These are phyloP conservation scores for Anthophora plumipes DNA, from an alignment of 2,888 invertebrate genomes.

Conservation along the genomic window DNA sequence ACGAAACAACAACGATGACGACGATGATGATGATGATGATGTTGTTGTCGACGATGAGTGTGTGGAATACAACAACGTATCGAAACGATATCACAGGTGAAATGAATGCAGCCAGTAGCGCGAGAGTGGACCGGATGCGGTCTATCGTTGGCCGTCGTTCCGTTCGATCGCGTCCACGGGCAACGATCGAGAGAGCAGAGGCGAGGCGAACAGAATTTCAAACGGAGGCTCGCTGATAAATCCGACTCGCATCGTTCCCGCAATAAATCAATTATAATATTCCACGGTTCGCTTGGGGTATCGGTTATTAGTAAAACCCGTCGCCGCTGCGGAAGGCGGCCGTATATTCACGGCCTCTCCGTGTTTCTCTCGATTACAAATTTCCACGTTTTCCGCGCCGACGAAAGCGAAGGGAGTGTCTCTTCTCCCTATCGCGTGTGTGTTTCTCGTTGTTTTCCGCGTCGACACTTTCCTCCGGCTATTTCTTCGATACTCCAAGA, in stretches of 20 bases:
- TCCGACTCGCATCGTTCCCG: slow-evolving; percentile 76
- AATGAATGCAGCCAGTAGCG: slow-evolving; percentile 49
- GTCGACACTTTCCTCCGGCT: background rate
- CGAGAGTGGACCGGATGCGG: slow-evolving; percentile 52
- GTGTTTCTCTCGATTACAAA: slow-evolving; percentile 82
- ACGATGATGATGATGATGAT: too few relatives aligned
- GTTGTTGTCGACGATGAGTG: too few relatives aligned
- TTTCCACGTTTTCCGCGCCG: slow-evolving; percentile 74
- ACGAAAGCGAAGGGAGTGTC: slow-evolving; percentile 7
- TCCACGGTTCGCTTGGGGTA: slow-evolving; percentile 84
- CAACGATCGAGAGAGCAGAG: slow-evolving; percentile 29
- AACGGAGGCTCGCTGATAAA: slow-evolving; percentile 80
- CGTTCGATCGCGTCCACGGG: slow-evolving; percentile 55
- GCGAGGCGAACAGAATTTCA: slow-evolving; percentile 38
- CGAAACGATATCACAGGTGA: slow-evolving; percentile 42
- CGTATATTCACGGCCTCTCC: slow-evolving; percentile 78
- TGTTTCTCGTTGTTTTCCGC: slow-evolving; percentile 10
- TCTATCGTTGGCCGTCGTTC: slow-evolving; percentile 59
- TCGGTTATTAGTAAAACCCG: slow-evolving; percentile 84
- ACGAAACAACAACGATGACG: too few relatives aligned
- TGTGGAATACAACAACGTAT: slow-evolving; percentile 8
- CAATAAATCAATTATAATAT: slow-evolving; percentile 85
- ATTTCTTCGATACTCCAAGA: background rate
- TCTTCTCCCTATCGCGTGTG: background rate
- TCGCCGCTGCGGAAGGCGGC: slow-evolving; percentile 82